Evolutionary conservation across 2,113 vertebrate species (phyloP), one percentile per base, ranked within the genome.

Genomic region (Charina bottae): DNA sequence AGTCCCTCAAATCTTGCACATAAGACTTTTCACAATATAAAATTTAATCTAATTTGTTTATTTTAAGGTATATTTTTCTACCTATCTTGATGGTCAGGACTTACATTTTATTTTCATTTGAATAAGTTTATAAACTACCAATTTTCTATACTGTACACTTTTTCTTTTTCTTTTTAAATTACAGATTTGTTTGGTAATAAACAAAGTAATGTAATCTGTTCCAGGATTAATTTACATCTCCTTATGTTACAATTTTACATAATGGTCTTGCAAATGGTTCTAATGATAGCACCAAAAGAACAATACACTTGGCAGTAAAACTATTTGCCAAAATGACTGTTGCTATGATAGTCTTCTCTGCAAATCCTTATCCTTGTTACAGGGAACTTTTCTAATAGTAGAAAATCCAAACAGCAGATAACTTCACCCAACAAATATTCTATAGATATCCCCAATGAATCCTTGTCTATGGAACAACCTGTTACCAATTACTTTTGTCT

Each of bases 401-500:
- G 1, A 49, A 53, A 84, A 58, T n/a, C n/a, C 33, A 56, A 90
- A 49, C 24, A 42, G 33, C 26, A 1, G 7, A 28, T 64, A 53
- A 42, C 33, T 7, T 5, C 33, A 46, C 42, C 13, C 11, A 84
- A 19, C 54, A 89, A 46, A 60, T 60, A 28, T 26, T 46, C 26
- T 11, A 62, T 19, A 9, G 21, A 54, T 13, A 90, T 28, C 24
- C 37, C 1, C 42, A 54, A 56, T 0, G 53, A 19, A 9, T 56
- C 6, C 0, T 28, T 12, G n/a, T 86, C 26, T 12, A 23, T 26
- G 60, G 49, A 33, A 26, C 12, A 11, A 13, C 26, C 23, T 2
- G 11, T 91, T 68, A 10, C 54, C 19, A 46, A n/a, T 28, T 33
- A 24, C 28, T 64, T 89, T 94, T 59, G 89, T 95, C 98, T 99